Evolutionary conservation across 1,140 invertebrate species (phyloP), one percentile per base, ranked within the genome.

Genomic region (Vanessa atalanta): DNA sequence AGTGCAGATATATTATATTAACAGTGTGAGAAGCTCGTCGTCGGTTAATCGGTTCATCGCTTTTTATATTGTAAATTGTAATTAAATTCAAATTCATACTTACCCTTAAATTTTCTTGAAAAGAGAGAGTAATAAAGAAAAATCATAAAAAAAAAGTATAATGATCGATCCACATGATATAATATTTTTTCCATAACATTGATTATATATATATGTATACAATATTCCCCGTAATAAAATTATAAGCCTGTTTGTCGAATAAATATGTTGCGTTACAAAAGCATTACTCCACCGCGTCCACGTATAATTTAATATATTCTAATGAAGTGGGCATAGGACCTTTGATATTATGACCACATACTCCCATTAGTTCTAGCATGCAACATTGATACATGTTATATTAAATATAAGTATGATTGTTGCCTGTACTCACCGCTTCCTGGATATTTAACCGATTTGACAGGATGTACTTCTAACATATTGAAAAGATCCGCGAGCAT

Each of bases 401-500:
- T 15, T 47, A 70, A 31, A 47, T 53, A 73, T 65, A 65, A 61
- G 15, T 23, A 26, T 16, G 6, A 72, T 57, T 51, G 11, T 50
- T 23, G 76, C 55, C 47, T 23, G 31, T 71, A 91, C 88, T 90
- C 87, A 93, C 91, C 93, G 72, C 79, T 89, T 80, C 95, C 96
- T 3, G 96, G 96, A 85, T 97, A 96, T 81, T 96, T 95, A 57
- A 98, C 97, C 89, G 97, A 97, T 87, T 97, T 96, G 12, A 96
- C 97, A 8, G 97, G 97, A 93, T 98, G 96, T 72, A 99, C 97
- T 94, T 99, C 99, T 86, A 99, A 95, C 74, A 98, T 95, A 88
- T 98, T 98, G 90, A 99, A 99, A 76, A 99, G 94, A 91, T 99
- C 98, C 70, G 98, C 98, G 77, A 99, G 93, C 93, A 99, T 97